These are phyloP conservation scores for Malurus melanocephalus DNA, from an alignment of 2,113 vertebrate genomes.

Conservation along the genomic window DNA sequence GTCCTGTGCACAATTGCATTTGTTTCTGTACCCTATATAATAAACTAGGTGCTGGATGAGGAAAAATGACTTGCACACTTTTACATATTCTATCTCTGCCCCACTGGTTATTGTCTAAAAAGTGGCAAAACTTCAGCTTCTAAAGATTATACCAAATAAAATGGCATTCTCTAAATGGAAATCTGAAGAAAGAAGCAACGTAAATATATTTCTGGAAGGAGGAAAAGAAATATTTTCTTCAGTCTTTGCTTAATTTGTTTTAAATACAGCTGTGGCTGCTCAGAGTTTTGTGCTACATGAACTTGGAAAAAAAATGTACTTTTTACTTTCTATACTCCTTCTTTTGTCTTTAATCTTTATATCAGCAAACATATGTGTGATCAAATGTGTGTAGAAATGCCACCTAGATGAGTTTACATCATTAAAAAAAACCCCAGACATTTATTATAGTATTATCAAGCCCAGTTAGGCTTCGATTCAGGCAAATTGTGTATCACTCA, in stretches of 20 bases:
- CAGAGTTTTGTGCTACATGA: not conserved
- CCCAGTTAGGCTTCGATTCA: conserved; percentile 9
- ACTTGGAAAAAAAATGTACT: not conserved
- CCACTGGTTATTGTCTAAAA: conserved; percentile 1
- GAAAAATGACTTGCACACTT: not conserved
- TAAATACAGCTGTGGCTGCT: not conserved
- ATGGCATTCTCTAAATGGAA: not conserved
- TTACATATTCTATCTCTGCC: not conserved
- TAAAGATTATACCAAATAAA: not conserved
- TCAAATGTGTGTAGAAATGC: not conserved
- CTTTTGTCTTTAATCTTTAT: not conserved
- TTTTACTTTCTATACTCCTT: not conserved
- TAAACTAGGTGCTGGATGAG: not conserved
- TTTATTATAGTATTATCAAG: not conserved
- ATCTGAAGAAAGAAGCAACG: not conserved
- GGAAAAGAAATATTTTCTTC: not conserved
- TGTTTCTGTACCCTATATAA: not conserved
- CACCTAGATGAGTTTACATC: conserved; percentile 3
- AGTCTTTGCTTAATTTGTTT: not conserved
- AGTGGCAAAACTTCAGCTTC: not conserved
- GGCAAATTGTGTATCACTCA: not conserved
- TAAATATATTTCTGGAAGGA: not conserved
- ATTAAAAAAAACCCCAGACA: not conserved
- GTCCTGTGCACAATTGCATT: not conserved
- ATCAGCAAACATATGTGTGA: not conserved